Evolutionary conservation across 35 echinoderm and acorn worm genomes (phyloP).

Genomic region (Lytechinus variegatus): DNA sequence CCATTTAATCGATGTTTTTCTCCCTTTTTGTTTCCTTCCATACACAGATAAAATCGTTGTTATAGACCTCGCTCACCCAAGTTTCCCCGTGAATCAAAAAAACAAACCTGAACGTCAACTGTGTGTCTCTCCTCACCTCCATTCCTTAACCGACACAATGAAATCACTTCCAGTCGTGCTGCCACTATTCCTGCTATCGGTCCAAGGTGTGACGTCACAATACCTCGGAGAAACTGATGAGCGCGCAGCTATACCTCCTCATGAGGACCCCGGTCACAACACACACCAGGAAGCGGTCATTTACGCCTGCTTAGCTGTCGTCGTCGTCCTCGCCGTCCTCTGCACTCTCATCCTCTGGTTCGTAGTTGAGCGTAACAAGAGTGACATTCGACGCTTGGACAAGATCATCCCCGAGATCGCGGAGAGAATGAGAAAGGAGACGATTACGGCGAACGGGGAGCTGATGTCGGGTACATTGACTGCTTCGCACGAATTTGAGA

Average conservation of each 20-base stretch:
- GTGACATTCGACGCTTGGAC: conserved; percentile 47
- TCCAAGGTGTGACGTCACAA: neutral
- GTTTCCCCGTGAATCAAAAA: neutral
- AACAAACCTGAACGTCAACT: too few relatives aligned
- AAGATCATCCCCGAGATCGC: conserved; percentile 47
- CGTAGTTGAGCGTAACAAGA: conserved; percentile 28
- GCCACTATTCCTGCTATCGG: neutral
- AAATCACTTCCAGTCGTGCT: neutral
- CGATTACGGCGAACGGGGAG: conserved; percentile 8
- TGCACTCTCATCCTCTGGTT: conserved; percentile 53
- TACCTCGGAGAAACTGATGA: neutral
- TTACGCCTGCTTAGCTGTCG: conserved; percentile 39
- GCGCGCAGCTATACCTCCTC: conserved; percentile 41
- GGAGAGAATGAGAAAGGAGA: conserved; percentile 38
- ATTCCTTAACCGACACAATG: neutral
- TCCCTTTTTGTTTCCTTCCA: neutral
- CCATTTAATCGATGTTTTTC: neutral
- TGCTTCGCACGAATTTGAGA: conserved; percentile 55
- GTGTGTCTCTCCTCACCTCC: too few relatives aligned
- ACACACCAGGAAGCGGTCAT: conserved; percentile 64
- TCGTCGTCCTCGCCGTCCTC: conserved; percentile 23
- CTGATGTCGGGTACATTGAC: conserved; percentile 61
- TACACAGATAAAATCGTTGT: neutral
- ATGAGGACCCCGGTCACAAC: conserved; percentile 59
- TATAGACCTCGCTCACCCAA: neutral